phyloP scores from a whole-genome alignment of 2,113 vertebrate species.

The Sylvia atricapilla region DNA sequence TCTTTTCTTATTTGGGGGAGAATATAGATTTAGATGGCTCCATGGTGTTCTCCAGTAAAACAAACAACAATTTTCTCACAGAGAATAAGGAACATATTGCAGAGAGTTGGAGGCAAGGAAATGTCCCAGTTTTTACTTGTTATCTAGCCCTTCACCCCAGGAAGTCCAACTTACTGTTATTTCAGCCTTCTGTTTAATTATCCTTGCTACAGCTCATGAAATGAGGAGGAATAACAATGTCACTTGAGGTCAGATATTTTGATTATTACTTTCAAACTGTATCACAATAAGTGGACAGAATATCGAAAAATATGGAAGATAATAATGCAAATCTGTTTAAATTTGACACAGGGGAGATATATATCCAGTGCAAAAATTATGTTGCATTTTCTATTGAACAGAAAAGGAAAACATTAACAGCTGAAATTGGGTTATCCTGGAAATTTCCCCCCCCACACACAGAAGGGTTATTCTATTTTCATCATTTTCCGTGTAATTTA shows the following conservation, averaged over 20 bases:
- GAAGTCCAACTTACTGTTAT: neutral
- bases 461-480: neutral
- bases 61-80: neutral
- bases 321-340: neutral
- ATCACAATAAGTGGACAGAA: neutral
- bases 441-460: fast-evolving
- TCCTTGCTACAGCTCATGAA: neutral
- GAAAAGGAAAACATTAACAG: neutral
- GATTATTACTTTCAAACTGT: neutral
- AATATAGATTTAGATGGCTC: neutral
- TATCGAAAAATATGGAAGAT: neutral
- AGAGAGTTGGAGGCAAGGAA: neutral
- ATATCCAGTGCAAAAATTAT: neutral
- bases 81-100: neutral
- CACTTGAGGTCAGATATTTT: neutral
- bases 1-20: neutral
- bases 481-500: neutral
- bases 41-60: neutral
- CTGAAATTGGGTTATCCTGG: neutral
- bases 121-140: neutral
- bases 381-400: neutral
- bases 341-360: neutral
- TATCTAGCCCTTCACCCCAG: neutral
- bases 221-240: neutral
- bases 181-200: neutral